Percentiles rank a stretch among this genome's conserved stretches.
Evolutionary conservation across 2,888 invertebrate genomes (phyloP).

Genomic region (Dorcus parallelipipedus): DNA sequence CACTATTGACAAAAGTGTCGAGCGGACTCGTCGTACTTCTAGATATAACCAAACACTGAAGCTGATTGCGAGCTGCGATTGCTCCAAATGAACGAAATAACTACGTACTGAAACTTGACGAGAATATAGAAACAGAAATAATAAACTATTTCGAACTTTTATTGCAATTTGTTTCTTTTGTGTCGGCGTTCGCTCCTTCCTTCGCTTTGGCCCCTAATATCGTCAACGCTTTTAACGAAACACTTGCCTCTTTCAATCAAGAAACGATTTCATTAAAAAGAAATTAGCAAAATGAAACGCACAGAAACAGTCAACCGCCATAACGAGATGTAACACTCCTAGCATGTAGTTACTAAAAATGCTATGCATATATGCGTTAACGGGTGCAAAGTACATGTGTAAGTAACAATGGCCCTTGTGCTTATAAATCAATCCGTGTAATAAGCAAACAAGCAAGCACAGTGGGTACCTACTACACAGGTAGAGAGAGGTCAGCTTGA

Average conservation of each 20-base stretch:
- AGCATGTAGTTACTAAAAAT: no score
- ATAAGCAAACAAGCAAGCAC: constrained; percentile 19
- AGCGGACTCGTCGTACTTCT: constrained; percentile 47
- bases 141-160: constrained; percentile 17
- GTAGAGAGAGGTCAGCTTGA: constrained; percentile 22
- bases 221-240: not conserved
- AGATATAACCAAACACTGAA: constrained; percentile 49
- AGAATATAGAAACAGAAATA: constrained; percentile 20
- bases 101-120: constrained; percentile 29
- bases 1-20: constrained; percentile 57
- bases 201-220: not conserved
- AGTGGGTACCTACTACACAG: constrained; percentile 14
- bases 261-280: no score
- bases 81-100: constrained; percentile 51
- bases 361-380: constrained; percentile 16
- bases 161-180: constrained; percentile 13
- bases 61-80: constrained; percentile 53
- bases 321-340: no score
- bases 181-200: not conserved
- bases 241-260: no score
- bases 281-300: no score
- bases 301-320: no score
- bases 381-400: constrained; percentile 19
- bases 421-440: constrained; percentile 29
- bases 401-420: constrained; percentile 22